These are phyloP conservation scores for Struthidea cinerea DNA, from an alignment of 2,113 vertebrate species.

Conservation along the genomic window DNA sequence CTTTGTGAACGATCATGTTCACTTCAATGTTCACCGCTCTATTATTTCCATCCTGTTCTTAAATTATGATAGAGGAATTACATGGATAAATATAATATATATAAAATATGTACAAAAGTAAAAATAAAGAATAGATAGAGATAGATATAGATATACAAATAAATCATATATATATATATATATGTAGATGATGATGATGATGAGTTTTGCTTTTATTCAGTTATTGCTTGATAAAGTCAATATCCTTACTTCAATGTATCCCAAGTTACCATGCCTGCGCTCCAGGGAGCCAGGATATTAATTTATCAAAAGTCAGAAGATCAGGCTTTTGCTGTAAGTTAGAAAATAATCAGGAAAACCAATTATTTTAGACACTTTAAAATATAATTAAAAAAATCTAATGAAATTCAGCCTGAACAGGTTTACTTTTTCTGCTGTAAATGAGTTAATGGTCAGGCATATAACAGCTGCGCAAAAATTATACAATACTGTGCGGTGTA, in stretches of 20 bases:
- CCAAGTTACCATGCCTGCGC: fast-evolving
- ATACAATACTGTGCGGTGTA: neutral
- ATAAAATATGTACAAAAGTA: neutral
- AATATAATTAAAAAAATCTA: neutral
- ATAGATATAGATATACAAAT: neutral
- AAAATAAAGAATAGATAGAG: neutral
- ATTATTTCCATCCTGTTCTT: neutral
- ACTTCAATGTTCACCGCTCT: neutral
- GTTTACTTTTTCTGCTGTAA: neutral
- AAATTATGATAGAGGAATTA: neutral
- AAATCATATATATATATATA: neutral
- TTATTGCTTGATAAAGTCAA: neutral
- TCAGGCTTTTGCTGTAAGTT: neutral
- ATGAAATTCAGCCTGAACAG: neutral
- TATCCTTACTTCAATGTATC: neutral
- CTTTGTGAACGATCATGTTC: neutral
- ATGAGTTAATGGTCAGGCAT: neutral
- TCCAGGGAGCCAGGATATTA: neutral
- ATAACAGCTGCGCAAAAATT: neutral
- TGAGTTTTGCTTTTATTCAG: neutral
- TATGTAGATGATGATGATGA: neutral
- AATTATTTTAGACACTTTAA: neutral
- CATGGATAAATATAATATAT: neutral
- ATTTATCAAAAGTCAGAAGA: neutral
- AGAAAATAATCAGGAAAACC: neutral